Evolutionary conservation across 2,888 invertebrate genomes (phyloP), one percentile per base, ranked within the genome.

Genomic region (Leptopilina myrica): DNA sequence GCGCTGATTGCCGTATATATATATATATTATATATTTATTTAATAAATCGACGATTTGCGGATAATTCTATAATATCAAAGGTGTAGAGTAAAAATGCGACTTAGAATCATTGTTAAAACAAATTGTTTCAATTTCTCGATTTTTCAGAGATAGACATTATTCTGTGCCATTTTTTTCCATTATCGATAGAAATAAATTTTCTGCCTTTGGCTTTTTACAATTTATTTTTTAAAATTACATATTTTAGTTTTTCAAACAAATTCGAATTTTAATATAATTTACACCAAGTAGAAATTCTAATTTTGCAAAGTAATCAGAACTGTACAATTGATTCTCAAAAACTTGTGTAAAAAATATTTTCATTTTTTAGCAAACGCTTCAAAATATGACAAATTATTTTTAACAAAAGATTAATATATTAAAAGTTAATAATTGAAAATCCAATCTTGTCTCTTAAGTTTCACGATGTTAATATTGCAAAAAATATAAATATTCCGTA

Each of bases 401-500:
- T 62, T 15, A 9, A 7, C 20, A 8, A 6, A 62, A 15, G 6
- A 5, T 49, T 49, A 49, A 49, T 49, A 12, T 11, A 49, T 49
- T 49, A 9, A 49, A 49, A 49, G 64, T 11, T 40, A 64, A 33
- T 73, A 7, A 33, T 33, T 73, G 73, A 73, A 73, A 73, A 73
- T 73, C 33, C 33, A 73, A 40, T 56, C 73, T 73, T 73, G 69
- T 26, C 33, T 53, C 56, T 53, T 53, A 33, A 33, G 69, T 67
- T 69, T 73, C 53, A 73, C 69, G 53, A 53, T 56, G 53, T 73
- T 73, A 73, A 53, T 9, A 73, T 73, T 73, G 73, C 56, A 56
- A 73, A 20, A 73, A 73, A n/a, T 69, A 53, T 53, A 62, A 15
- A 62, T 62, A 73, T 73, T n/a, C 56, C 56, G 56, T 73, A 56